A percentile compares a stretch with the other conserved stretches of the same genome.
These are phyloP conservation scores for Piprites chloris DNA, from an alignment of 2,113 vertebrate genomes.

Conservation along the genomic window DNA sequence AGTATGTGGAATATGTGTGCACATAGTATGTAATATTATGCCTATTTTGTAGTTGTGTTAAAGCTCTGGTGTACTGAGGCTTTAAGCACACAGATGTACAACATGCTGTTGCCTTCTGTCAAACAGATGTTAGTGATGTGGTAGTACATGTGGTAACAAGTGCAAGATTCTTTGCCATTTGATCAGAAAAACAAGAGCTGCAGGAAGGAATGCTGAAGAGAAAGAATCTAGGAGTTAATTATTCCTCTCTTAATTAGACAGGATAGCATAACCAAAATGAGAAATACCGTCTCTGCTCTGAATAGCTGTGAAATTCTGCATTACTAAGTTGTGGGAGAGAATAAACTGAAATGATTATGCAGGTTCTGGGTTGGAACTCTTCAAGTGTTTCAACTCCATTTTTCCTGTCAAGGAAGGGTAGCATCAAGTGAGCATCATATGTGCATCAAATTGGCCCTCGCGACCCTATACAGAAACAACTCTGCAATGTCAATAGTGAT, in stretches of 20 bases:
- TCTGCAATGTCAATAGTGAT: neutral
- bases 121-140: slow-evolving; percentile 21
- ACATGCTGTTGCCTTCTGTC: neutral
- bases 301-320: neutral
- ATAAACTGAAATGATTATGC: neutral
- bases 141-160: neutral
- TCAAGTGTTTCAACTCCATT: neutral
- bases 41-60: neutral
- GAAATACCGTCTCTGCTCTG: neutral
- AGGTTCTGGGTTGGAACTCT: neutral
- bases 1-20: neutral
- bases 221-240: neutral
- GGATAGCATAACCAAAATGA: neutral
- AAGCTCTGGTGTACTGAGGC: neutral
- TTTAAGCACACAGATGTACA: neutral
- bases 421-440: neutral
- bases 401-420: neutral
- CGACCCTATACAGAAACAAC: neutral
- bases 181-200: neutral
- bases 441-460: neutral
- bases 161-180: neutral
- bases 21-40: neutral
- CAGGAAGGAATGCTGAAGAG: neutral
- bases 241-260: neutral
- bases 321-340: neutral